Evolutionary conservation across 1,140 invertebrate species (phyloP), one percentile per base, ranked within the genome.

Genomic region (Alviniconcha marisindica): DNA sequence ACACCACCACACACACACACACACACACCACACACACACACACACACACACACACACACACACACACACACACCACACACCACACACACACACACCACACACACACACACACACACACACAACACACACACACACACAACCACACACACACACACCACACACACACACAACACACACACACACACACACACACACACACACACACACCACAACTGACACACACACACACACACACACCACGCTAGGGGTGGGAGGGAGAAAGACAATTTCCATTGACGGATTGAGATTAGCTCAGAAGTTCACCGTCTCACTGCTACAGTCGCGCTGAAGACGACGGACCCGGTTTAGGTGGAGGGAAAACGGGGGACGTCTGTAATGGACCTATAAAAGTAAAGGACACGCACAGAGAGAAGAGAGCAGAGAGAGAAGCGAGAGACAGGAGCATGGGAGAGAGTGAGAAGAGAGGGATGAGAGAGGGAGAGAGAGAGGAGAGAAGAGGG

Each of bases 1-100:
- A 24, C 71, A 24, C 71, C n/a, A n/a, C 1, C 18, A 33, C 60
- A 66, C 60, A 33, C 60, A 66, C 60, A 33, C 60, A 66, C 60
- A 33, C 60, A 66, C 60, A 33, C n/a, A n/a, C n/a, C 60, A 66
- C 60, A 66, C 60, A 66, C 60, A 66, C 60, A 66, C 60, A 66
- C 60, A 66, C 60, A 66, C 60, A 66, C 60, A 66, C 60, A 66
- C 60, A 66, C 60, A 31, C 60, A 66, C 60, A 66, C n/a, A 33
- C 60, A 66, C 60, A 31, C 60, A 33, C 60, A 21, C 60, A 66
- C 60, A 33, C 60, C 31, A 28, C 18, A 15, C 4, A 15, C 4
- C 56, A 24, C 56, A 24, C 56, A 24, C 56, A 24, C 56, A 60
- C 56, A n/a, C n/a, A n/a, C n/a, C 5, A 56, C 54, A 56, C 54